Conservation (phyloP, 2,113 vertebrate genomes). For the Sakesphorus luctuosus region DNA sequence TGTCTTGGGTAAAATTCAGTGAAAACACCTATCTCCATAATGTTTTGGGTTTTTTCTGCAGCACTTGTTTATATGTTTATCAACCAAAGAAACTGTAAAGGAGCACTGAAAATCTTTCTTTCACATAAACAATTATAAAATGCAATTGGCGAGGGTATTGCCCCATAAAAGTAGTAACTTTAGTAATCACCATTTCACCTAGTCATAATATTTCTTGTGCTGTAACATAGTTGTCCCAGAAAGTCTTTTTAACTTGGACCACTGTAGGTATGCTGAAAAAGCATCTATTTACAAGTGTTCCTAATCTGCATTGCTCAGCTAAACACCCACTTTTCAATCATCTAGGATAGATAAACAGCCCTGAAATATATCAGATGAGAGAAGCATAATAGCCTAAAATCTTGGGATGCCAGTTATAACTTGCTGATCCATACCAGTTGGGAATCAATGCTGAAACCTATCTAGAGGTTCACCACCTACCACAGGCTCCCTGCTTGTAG, state of each 20-base stretch:
- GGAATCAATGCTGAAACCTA: not conserved
- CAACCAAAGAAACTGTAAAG: not conserved
- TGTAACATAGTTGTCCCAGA: not conserved
- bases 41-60: not conserved
- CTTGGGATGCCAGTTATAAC: not conserved
- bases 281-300: not conserved
- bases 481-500: too few species aligned
- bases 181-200: not conserved
- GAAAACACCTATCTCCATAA: not conserved
- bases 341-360: not conserved
- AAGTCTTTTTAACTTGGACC: not conserved
- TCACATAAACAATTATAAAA: not conserved
- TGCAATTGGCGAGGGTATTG: not conserved
- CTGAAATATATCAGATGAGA: not conserved
- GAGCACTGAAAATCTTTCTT: not conserved
- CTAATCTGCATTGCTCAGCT: not conserved
- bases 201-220: not conserved
- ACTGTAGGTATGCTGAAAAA: not conserved
- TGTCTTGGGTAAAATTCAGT: not conserved
- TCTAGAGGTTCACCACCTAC: not conserved
- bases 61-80: not conserved
- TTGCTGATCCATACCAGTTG: not conserved
- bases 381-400: not conserved
- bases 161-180: not conserved
- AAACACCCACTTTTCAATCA: not conserved